A percentile compares a stretch with the other conserved stretches of the same genome.
Conservation (phyloP, 2,113 vertebrate genomes). For the Emydura subglobosa region DNA sequence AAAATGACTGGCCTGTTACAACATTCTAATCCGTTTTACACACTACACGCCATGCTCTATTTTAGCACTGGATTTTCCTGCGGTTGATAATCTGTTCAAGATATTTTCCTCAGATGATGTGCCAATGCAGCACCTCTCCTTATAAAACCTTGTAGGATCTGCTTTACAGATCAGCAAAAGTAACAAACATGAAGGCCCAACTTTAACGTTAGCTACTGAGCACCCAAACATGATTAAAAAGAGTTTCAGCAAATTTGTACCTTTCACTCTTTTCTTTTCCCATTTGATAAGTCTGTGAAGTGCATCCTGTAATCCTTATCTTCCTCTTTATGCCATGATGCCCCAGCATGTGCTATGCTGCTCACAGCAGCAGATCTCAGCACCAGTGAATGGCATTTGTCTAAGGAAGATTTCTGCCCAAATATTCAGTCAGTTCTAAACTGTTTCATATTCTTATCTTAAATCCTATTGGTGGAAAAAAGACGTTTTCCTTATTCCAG, state of each 20-base stretch:
- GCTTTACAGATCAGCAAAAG: neutral
- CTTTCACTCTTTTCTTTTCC: neutral
- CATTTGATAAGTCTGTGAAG: neutral
- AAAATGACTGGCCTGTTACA: neutral
- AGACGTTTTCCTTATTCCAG: neutral
- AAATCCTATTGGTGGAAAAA: neutral
- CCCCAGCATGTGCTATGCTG: neutral
- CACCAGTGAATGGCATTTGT: neutral
- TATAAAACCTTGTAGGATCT: neutral
- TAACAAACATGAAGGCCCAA: neutral
- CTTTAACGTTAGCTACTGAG: neutral
- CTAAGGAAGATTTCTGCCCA: neutral
- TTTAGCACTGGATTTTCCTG: neutral
- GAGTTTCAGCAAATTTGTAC: neutral
- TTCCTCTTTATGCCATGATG: neutral
- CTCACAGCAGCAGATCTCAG: neutral
- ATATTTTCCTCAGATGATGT: neutral
- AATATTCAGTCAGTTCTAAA: neutral
- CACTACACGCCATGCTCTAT: neutral
- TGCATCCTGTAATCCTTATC: neutral
- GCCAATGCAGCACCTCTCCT: neutral
- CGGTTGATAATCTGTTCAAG: neutral
- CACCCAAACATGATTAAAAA: neutral
- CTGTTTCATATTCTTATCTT: neutral
- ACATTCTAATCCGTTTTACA: neutral